Evolutionary conservation across 92 coral and sea anemone genomes (phyloP).

Genomic region (Meandrina meandrites): DNA sequence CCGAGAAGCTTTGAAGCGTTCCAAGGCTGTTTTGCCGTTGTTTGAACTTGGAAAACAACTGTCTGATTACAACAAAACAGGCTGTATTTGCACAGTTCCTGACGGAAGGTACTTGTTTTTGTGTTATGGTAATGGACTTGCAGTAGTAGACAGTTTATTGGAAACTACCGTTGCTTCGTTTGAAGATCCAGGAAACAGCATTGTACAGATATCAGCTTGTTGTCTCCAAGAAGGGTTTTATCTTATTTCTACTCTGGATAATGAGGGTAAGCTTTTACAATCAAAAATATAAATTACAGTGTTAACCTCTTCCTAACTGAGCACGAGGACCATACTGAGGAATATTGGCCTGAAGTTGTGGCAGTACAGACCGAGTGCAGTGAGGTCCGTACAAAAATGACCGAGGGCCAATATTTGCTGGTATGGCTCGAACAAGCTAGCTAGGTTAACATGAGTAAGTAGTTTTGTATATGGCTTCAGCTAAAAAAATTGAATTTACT

Average conservation of each 20-base stretch:
- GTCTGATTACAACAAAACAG: slow-evolving; percentile 50
- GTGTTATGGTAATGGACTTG: slow-evolving; percentile 56
- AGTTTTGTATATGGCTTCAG: too few species aligned
- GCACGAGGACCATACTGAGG: too few species aligned
- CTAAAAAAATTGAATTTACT: too few species aligned
- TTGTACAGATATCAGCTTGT: slow-evolving; percentile 67
- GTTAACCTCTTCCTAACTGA: too few species aligned
- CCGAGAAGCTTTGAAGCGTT: slow-evolving; percentile 63
- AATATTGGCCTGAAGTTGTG: too few species aligned
- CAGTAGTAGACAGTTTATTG: slow-evolving; percentile 74
- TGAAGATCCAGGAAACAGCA: slow-evolving; percentile 69
- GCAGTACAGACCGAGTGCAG: too few species aligned
- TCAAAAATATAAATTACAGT: too few species aligned
- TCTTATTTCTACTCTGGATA: slow-evolving; percentile 73
- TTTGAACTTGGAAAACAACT: slow-evolving; percentile 79
- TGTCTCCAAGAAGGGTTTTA: slow-evolving; percentile 70
- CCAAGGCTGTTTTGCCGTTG: slow-evolving; percentile 76
- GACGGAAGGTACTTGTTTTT: slow-evolving; percentile 67
- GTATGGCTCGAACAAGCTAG: too few species aligned
- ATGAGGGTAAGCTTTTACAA: slow-evolving; percentile 41
- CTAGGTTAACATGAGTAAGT: too few species aligned
- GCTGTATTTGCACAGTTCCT: slow-evolving; percentile 61
- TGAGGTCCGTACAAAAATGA: too few species aligned
- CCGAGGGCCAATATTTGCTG: too few species aligned
- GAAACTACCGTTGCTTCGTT: slow-evolving; percentile 70